Base-by-base conservation (phyloP, 37 sponge, comb jelly and placozoan species). In the Ephydatia muelleri region DNA sequence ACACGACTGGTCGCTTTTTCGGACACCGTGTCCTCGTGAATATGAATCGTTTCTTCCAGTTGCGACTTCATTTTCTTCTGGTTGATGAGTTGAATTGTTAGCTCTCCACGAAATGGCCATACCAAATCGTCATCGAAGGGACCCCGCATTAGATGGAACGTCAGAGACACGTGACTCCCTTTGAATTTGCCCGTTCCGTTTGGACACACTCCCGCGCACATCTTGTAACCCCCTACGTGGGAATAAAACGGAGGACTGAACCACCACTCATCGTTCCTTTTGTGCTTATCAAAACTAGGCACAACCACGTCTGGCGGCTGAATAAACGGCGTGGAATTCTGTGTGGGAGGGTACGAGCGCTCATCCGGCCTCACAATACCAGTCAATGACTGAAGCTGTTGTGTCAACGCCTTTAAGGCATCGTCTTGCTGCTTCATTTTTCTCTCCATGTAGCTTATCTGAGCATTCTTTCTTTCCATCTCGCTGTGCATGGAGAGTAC, bases 131-230 rank as follows among this genome's bases (percentile, higher is more conserved):
- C 65, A 36, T 86, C 86, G 26, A 66, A 79, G n/a, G 79, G 80
- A 0, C 86, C 86, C 65, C 70, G 70, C 86, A 86, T 79, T 22
- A 85, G 71, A 27, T 85, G 70, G 26, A 85, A 71, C 19, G 68
- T 78, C 37, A 85, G 72, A 38, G 85, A 85, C 1, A 85, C 32
- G 49, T 85, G 79, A 2, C 72, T 78, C 6, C 78, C 79, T n/a
- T 68, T 33, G 26, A 78, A 78, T 22, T 78, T 79, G 6, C 57
- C 79, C 13, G 78, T 27, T 25, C 85, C 85, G 49, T 78, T 78
- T 16, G 85, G 79, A 71, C 78, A 78, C 79, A 85, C 85, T 57
- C 79, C 69, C 34, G 78, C 33, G 72, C 85, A 85, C 79, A 85
- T 29, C 32, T 70, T 70, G 70, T 78, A 85, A 21, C 85, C 85